These are phyloP conservation scores for Aphidius ervi DNA, from an alignment of 1,140 invertebrate genomes.

Conservation along the genomic window DNA sequence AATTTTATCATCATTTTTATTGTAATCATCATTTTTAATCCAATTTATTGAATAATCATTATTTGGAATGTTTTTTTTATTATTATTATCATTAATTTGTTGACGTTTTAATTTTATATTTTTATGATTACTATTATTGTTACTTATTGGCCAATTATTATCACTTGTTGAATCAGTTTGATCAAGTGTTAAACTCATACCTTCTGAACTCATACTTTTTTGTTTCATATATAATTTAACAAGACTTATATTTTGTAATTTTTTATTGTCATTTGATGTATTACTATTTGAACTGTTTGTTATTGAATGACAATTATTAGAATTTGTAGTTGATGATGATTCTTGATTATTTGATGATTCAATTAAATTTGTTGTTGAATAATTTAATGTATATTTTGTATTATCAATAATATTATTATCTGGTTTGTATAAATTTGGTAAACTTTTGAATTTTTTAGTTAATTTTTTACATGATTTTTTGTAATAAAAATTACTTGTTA, in stretches of 20 bases:
- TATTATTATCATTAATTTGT: conserved; percentile 36
- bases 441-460: too few relatives aligned
- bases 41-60: conserved; percentile 51
- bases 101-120: conserved; percentile 40
- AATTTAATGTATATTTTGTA: too few relatives aligned
- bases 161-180: conserved; percentile 46
- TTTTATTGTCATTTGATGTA: conserved; percentile 49
- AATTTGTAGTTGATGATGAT: too few relatives aligned
- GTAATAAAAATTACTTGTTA: too few relatives aligned
- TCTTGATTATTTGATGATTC: too few relatives aligned
- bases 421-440: too few relatives aligned
- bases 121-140: conserved; percentile 40
- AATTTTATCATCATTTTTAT: conserved; percentile 27
- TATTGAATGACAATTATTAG: conserved; percentile 71
- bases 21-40: conserved; percentile 40
- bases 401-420: too few relatives aligned
- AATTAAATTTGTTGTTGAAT: too few relatives aligned
- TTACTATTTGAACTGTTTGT: conserved; percentile 49
- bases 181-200: conserved; percentile 53
- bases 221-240: conserved; percentile 89
- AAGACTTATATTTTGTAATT: conserved; percentile 67
- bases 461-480: too few relatives aligned
- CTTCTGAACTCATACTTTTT: conserved; percentile 74
- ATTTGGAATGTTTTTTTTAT: conserved; percentile 23
- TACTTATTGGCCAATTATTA: conserved; percentile 46